Conservation (phyloP, 2,888 invertebrate species). For the Ypsolopha sequella region DNA sequence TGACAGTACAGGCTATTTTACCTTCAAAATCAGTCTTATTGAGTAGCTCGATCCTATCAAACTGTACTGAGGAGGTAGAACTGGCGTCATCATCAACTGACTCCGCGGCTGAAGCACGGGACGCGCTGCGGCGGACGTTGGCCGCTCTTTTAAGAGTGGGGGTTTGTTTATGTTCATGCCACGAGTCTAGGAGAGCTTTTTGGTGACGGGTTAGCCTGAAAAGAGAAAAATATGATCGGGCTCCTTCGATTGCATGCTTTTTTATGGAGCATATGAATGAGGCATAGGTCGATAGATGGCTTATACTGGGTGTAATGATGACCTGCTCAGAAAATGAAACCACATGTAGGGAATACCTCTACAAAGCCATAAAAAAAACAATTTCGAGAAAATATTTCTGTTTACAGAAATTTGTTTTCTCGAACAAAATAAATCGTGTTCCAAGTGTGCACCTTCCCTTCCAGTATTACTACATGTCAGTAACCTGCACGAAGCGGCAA, state of each 20-base stretch:
- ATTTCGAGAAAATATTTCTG: too few relatives aligned
- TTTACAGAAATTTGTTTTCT: too few relatives aligned
- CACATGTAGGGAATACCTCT: too few relatives aligned
- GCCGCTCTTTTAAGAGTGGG: conserved; percentile 3
- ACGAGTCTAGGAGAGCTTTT: conserved; percentile 44
- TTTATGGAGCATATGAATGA: too few relatives aligned
- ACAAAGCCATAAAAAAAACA: too few relatives aligned
- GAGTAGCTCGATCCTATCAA: conserved; percentile 56
- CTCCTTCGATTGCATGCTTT: neutral
- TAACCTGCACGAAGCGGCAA: too few relatives aligned
- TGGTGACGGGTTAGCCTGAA: conserved; percentile 61
- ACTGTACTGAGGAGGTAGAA: conserved; percentile 2
- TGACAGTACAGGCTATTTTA: conserved; percentile 14
- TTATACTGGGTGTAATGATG: too few relatives aligned
- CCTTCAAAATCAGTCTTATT: conserved; percentile 62
- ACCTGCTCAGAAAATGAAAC: too few relatives aligned
- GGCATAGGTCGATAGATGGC: too few relatives aligned
- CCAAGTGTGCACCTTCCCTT: too few relatives aligned
- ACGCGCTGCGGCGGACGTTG: neutral
- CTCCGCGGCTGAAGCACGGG: conserved; percentile 8
- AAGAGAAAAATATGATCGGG: neutral
- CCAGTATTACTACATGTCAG: too few relatives aligned
- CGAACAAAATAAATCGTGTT: too few relatives aligned
- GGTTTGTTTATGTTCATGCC: conserved; percentile 13
- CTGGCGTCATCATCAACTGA: neutral